phyloP scores from a whole-genome alignment of 1,140 invertebrate species.

The Plodia interpunctella region DNA sequence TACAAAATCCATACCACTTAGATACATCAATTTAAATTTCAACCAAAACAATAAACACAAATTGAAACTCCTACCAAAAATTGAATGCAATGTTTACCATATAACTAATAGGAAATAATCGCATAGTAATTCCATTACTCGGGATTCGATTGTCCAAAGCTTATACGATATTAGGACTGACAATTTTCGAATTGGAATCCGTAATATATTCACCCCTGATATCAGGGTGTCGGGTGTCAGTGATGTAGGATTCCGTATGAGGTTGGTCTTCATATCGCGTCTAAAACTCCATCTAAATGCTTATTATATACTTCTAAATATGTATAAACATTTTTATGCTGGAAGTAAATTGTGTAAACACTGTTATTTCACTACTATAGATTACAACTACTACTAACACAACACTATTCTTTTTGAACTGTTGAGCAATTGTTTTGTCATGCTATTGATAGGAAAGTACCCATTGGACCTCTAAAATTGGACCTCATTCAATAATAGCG shows the following conservation, averaged over 20 bases:
- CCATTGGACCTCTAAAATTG: too few relatives aligned
- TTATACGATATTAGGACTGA: constrained; percentile 58
- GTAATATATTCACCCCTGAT: constrained; percentile 68
- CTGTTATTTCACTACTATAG: too few relatives aligned
- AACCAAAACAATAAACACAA: not conserved
- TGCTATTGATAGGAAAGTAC: too few relatives aligned
- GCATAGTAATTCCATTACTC: constrained; percentile 48
- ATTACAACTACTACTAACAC: too few relatives aligned
- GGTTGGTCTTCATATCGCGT: constrained; percentile 15
- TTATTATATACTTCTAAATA: too few relatives aligned
- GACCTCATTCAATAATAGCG: too few relatives aligned
- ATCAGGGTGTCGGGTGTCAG: constrained; percentile 30
- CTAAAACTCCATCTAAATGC: too few relatives aligned
- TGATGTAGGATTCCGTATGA: constrained; percentile 18
- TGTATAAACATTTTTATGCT: too few relatives aligned
- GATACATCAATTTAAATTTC: not conserved
- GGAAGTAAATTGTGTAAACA: too few relatives aligned
- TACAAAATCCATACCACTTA: not conserved
- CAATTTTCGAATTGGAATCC: constrained; percentile 71
- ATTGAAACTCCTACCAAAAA: not conserved
- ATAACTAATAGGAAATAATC: constrained; percentile 70
- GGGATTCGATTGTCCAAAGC: constrained; percentile 50
- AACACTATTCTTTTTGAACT: too few relatives aligned
- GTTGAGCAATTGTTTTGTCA: too few relatives aligned
- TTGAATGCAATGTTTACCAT: constrained; percentile 57